Evolutionary conservation across 30 jellyfish, hydroid and myxozoan species (phyloP).

Genomic region (Catostylus mosaicus): DNA sequence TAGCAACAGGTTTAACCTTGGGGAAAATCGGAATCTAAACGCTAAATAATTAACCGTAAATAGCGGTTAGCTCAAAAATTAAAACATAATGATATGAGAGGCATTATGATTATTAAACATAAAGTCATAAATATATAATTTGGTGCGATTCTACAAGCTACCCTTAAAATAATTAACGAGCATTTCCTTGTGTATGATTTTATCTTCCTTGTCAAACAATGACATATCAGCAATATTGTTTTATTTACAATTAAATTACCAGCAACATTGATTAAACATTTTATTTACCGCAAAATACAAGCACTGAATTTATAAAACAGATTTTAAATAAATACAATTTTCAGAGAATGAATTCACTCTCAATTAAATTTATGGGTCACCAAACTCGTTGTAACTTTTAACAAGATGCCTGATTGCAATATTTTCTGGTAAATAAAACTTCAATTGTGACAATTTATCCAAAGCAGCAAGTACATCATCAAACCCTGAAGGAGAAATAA

Average conservation of each 20-base stretch:
- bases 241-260: conserved; percentile 1
- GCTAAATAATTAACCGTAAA: background rate
- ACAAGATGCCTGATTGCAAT: conserved; percentile 97
- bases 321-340: background rate
- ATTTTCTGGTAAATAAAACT: conserved; percentile 95
- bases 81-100: too few species aligned
- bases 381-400: conserved; percentile 93
- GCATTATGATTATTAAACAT: too few species aligned
- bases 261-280: background rate
- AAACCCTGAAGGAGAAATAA: conserved; percentile 77
- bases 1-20: too few species aligned
- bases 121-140: too few species aligned
- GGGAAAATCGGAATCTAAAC: background rate
- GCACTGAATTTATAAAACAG: background rate
- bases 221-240: background rate
- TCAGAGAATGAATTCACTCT: background rate
- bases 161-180: too few species aligned
- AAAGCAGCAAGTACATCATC: conserved; percentile 93
- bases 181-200: too few species aligned
- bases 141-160: too few species aligned
- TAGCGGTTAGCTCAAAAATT: too few species aligned
- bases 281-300: background rate
- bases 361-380: conserved; percentile 89
- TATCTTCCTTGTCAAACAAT: too few species aligned
- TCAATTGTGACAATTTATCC: conserved; percentile 79